Evolutionary conservation across 1,140 invertebrate species (phyloP).

Genomic region (Saccostrea echinata): DNA sequence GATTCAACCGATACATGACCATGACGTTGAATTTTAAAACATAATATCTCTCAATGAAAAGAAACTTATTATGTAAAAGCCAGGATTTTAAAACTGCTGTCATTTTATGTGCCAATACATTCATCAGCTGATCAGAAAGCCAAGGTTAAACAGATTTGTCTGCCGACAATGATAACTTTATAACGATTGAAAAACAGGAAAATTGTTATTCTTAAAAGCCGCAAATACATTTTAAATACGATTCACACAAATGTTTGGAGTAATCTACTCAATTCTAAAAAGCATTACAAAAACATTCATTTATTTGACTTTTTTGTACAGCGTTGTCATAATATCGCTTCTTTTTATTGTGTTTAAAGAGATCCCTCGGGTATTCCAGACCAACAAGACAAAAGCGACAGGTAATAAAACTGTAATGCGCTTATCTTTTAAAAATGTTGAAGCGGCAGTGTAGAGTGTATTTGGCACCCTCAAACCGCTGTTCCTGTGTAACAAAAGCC

Average conservation of each 20-base stretch:
- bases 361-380: background rate
- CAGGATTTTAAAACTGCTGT: background rate
- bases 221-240: background rate
- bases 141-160: background rate
- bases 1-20: no score
- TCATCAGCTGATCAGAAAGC: background rate
- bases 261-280: background rate
- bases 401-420: background rate
- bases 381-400: background rate
- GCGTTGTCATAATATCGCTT: slow-evolving; percentile 20
- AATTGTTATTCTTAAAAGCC: background rate
- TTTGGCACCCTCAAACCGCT: background rate
- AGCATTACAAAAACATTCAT: slow-evolving; percentile 3
- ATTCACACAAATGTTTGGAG: background rate
- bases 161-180: background rate
- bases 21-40: no score
- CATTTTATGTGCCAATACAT: background rate
- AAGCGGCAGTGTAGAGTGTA: background rate
- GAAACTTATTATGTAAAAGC: background rate
- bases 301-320: background rate
- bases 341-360: background rate
- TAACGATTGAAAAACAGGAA: background rate
- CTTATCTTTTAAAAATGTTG: background rate
- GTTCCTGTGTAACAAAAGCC: background rate
- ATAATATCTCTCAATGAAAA: background rate